Base-by-base conservation (phyloP, 2,888 invertebrate genomes). In the Aspidapion aeneum region DNA sequence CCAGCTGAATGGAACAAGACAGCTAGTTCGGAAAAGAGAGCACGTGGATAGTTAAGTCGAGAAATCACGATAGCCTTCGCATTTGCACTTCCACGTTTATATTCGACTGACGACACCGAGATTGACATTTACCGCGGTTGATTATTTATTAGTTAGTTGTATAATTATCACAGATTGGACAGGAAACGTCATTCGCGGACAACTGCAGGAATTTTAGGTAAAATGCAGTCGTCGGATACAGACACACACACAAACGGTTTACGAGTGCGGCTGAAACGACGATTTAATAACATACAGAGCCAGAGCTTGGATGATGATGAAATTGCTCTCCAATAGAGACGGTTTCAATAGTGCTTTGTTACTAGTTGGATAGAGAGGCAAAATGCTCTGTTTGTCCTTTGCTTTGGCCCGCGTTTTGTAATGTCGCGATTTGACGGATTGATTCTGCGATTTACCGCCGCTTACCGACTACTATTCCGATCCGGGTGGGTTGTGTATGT, bases 1-100 rank as follows among this genome's bases (percentile, higher is more conserved):
- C 75, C 74, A 75, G 74, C 76, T 74, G 74, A 77, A 77, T 75
- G 75, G 73, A 75, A 77, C 77, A 35, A 35, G 35, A 35, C 12
- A 35, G 35, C 35, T 35, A 35, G n/a, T n/a, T n/a, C n/a, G n/a
- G 74, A 75, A 75, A 71, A 71, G 74, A 74, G 74, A 72, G 74
- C 76, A 77, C 77, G 76, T 75, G 75, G 74, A 70, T 58, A 60
- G 59, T 63, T 57, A 60, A 5, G 18, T 35, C 55, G 55, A 56
- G 57, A 62, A 65, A 62, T 57, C 51, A 57, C 60, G 63, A 60
- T 55, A 57, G 55, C 22, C 52, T 9, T 5, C 7, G 18, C 52
- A 52, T 18, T 17, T 18, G 7, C 52, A 18, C 35, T 35, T 3
- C n/a, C n/a, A n/a, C n/a, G n/a, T n/a, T n/a, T n/a, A n/a, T n/a